These are phyloP conservation scores for Drosophila anomalata DNA, from an alignment of 2,888 invertebrate genomes.

Conservation along the genomic window DNA sequence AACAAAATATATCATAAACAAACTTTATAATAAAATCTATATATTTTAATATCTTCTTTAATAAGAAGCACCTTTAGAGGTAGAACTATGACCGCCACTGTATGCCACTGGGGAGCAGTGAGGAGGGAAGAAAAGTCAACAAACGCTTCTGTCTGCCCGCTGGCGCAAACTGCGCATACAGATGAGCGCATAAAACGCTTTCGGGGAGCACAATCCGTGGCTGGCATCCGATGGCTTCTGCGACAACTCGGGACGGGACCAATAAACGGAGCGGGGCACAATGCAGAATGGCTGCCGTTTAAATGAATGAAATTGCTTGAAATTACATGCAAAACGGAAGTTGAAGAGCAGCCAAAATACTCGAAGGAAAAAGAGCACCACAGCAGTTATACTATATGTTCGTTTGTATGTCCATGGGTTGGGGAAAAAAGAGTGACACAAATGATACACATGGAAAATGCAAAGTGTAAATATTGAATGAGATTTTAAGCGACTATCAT, in stretches of 20 bases:
- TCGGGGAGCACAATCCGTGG: conserved; percentile 32
- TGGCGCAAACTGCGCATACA: conserved; percentile 47
- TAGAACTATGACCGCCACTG: conserved; percentile 10
- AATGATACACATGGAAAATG: conserved; percentile 60
- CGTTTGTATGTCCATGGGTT: conserved; percentile 10
- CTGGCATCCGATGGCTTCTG: conserved; percentile 7
- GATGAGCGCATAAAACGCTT: conserved; percentile 60
- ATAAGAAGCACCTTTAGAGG: not conserved
- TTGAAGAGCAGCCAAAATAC: conserved; percentile 51
- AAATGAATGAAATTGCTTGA: conserved; percentile 73
- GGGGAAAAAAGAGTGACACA: conserved; percentile 41
- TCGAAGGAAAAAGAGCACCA: conserved; percentile 17
- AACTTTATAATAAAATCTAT: too few relatives aligned
- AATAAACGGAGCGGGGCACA: conserved; percentile 45
- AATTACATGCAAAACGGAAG: conserved; percentile 63
- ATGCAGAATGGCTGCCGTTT: conserved; percentile 65
- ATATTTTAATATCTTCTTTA: too few relatives aligned
- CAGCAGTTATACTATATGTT: not conserved
- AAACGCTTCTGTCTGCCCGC: conserved; percentile 51
- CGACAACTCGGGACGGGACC: conserved; percentile 16
- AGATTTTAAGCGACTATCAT: conserved; percentile 72
- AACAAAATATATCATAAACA: too few relatives aligned
- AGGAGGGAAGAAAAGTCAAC: conserved; percentile 57
- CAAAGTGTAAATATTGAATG: conserved; percentile 74
- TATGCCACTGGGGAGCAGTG: conserved; percentile 4